Conservation (phyloP, 2,113 vertebrate species). For the Python bivittatus region DNA sequence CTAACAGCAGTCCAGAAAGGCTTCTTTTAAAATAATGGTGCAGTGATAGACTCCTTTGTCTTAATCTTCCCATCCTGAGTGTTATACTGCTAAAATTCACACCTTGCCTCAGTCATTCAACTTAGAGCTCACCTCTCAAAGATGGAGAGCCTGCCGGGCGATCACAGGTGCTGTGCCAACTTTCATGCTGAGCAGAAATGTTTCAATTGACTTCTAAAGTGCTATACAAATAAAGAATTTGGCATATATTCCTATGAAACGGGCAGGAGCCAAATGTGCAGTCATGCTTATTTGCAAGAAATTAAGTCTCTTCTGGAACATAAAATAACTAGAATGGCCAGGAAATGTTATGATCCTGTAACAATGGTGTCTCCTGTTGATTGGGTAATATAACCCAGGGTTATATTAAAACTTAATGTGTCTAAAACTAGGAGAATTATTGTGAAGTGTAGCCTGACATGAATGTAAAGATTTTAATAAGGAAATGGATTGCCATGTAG, state of each 20-base stretch:
- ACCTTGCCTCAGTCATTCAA: not conserved
- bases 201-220: not conserved
- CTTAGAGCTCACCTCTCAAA: constrained; percentile 22
- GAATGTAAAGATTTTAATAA: constrained; percentile 3
- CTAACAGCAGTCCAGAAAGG: not conserved
- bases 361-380: not conserved
- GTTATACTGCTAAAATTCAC: not conserved
- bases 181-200: not conserved
- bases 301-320: not conserved
- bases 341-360: not conserved
- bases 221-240: accelerated
- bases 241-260: accelerated
- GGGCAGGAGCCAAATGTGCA: not conserved
- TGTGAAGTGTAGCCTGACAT: not conserved
- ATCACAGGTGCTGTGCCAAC: accelerated
- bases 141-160: not conserved
- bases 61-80: constrained; percentile 9
- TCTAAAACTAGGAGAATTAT: not conserved
- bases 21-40: constrained; percentile 16
- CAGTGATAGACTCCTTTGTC: not conserved
- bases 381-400: not conserved
- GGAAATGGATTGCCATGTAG: not conserved
- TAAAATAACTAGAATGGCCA: not conserved
- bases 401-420: constrained; percentile 2
- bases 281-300: not conserved